Evolutionary conservation across 2,797 vertebrate genomes (phyloP), one percentile per base, ranked within the genome.

Genomic region (Lacerta viridis): DNA sequence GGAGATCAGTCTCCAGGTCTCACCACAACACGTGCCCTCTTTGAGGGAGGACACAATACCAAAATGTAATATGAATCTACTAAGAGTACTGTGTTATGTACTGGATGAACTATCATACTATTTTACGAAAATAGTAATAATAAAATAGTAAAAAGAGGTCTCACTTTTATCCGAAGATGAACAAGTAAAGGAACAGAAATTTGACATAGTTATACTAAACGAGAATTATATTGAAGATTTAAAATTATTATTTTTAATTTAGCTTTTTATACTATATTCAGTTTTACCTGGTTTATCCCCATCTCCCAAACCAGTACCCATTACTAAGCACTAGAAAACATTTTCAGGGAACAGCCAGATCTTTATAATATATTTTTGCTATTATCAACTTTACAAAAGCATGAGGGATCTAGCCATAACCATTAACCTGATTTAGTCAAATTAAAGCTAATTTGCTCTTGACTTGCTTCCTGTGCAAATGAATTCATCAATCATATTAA

Each of bases 341-440:
- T 91, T 94, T 92, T 77, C 50, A 87, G 75, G 71, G 71, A 92
- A 80, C 11, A 93, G 41, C 36, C 88, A 87, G 36, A 17, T 55
- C 68, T 71, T 89, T 84, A 61, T 6, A 59, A 33, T 78, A 7
- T n/a, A 1, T 84, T 90, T 85, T 90, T 50, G 46, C 87, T 88
- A 64, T 39, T 85, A 46, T 80, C 81, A 90, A 80, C 77, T 85
- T 80, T 76, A 90, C 4, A 81, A 87, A 92, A 83, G 75, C 61
- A 83, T 3, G 76, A 88, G 33, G 20, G 33, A 75, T 74, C 64
- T 86, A 81, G 76, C 64, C 18, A 46, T 50, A 91, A 88, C 59
- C 29, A 82, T 87, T 93, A 92, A 88, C n/a, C 39, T 72, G 41
- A 87, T 92, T 90, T 90, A 93, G 77, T 85, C 29, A 4, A 87